A percentile compares a stretch with the other conserved stretches of the same genome.
phyloP scores from a whole-genome alignment of 2,797 vertebrate genomes.

The Hyperoplus lanceolatus region DNA sequence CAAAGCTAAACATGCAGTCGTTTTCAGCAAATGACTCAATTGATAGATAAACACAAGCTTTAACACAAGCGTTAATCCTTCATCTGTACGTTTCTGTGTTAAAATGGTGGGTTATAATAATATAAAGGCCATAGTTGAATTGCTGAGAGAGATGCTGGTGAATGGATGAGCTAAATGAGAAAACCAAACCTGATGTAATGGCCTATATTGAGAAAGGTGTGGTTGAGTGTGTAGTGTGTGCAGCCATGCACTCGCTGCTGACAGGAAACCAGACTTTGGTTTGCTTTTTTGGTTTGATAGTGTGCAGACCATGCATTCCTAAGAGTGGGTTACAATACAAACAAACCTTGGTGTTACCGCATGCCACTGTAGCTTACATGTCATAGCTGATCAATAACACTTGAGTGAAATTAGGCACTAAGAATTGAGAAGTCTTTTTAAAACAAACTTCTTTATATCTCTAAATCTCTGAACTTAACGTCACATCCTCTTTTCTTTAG shows the following conservation, averaged over 20 bases:
- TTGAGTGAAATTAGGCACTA: background rate
- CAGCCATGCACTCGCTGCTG: background rate
- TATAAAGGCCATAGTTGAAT: too few species aligned
- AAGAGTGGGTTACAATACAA: background rate
- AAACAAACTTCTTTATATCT: background rate
- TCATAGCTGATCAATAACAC: background rate
- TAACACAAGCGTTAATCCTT: too few species aligned
- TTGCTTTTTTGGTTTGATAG: background rate
- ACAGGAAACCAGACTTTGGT: conserved; percentile 54
- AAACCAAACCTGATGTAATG: background rate
- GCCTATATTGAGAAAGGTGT: background rate
- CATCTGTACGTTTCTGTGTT: background rate
- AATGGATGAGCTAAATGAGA: background rate
- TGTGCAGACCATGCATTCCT: background rate
- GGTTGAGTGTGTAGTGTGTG: conserved; percentile 11
- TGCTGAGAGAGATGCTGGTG: background rate
- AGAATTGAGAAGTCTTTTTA: background rate
- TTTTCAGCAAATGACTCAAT: background rate
- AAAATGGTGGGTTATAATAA: background rate
- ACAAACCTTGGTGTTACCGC: accelerated
- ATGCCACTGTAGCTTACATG: background rate
- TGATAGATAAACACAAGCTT: background rate
- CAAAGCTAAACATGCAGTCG: background rate
- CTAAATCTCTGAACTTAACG: background rate
- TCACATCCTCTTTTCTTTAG: background rate